These are phyloP conservation scores for Morpho deidamia DNA, from an alignment of 2,888 invertebrate species.

Conservation along the genomic window DNA sequence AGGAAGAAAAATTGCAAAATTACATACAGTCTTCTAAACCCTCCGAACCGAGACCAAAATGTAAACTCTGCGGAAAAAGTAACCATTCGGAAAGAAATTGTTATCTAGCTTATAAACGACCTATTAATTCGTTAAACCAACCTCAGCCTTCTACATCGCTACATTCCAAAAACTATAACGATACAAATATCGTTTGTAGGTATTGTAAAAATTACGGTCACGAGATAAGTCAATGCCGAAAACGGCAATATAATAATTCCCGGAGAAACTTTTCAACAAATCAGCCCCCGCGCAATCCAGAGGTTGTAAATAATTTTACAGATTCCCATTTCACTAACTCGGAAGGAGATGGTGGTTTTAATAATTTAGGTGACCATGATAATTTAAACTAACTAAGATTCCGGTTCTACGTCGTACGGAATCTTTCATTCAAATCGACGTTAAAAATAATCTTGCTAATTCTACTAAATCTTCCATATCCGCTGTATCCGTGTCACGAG, in stretches of 20 bases:
- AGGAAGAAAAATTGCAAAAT: conserved; percentile 3
- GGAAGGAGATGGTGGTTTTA: not conserved
- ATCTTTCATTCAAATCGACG: not conserved
- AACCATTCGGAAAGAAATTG: not conserved
- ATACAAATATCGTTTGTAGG: not conserved
- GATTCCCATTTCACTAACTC: not conserved
- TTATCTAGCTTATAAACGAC: not conserved
- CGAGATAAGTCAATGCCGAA: not conserved
- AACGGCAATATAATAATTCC: not conserved
- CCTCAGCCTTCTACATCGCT: not conserved
- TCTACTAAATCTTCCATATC: not conserved
- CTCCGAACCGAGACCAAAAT: not conserved
- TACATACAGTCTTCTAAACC: not conserved
- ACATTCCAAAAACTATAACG: not conserved
- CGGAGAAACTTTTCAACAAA: not conserved
- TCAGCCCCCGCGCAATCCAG: not conserved
- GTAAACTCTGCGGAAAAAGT: not conserved
- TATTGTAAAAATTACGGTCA: not conserved
- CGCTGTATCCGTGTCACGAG: not conserved
- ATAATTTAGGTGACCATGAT: not conserved
- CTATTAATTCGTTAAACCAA: not conserved
- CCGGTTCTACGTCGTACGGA: conserved; percentile 2
- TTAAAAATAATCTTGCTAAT: not conserved
- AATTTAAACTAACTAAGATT: not conserved
- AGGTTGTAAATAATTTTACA: not conserved